Evolutionary conservation across 2,888 invertebrate species (phyloP).

Genomic region (Anoncus sp.): DNA sequence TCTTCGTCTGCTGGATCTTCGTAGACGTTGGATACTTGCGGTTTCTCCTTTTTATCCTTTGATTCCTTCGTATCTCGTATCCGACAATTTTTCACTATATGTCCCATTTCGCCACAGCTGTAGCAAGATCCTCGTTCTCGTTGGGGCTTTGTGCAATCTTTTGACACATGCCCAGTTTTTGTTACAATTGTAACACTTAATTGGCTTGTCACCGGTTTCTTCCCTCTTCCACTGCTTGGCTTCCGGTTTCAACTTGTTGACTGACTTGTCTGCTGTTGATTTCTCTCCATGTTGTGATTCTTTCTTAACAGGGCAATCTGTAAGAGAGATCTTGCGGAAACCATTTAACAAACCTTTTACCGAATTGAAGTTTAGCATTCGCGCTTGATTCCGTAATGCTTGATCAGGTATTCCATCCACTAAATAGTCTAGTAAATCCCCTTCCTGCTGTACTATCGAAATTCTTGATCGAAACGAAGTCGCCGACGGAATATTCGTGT

Average conservation of each 20-base stretch:
- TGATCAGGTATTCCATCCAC: constrained; percentile 52
- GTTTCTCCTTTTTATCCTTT: background rate
- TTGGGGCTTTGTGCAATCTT: constrained; percentile 26
- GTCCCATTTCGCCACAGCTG: constrained; percentile 38
- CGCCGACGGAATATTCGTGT: no score
- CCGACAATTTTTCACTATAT: constrained; percentile 20
- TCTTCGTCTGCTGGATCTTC: constrained; percentile 33
- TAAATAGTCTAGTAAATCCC: constrained; percentile 51
- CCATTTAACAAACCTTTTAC: constrained; percentile 47
- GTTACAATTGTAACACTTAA: constrained; percentile 52
- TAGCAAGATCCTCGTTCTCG: constrained; percentile 39
- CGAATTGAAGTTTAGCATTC: constrained; percentile 49
- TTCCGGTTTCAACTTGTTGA: constrained; percentile 1
- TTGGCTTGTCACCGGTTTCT: background rate
- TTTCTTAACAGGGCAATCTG: constrained; percentile 1
- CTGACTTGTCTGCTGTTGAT: constrained; percentile 16
- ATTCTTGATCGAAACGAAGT: no score
- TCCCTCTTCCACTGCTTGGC: constrained; percentile 22
- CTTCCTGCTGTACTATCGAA: no score
- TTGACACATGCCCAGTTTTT: constrained; percentile 31
- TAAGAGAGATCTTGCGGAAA: constrained; percentile 48
- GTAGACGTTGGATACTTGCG: constrained; percentile 48
- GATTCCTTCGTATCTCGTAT: constrained; percentile 15
- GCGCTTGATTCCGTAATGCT: constrained; percentile 40
- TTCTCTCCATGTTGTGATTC: constrained; percentile 27